Percentiles rank a stretch among this genome's conserved stretches.
Conservation (phyloP, 2,797 vertebrate genomes). For the Ptychadena robeensis region DNA sequence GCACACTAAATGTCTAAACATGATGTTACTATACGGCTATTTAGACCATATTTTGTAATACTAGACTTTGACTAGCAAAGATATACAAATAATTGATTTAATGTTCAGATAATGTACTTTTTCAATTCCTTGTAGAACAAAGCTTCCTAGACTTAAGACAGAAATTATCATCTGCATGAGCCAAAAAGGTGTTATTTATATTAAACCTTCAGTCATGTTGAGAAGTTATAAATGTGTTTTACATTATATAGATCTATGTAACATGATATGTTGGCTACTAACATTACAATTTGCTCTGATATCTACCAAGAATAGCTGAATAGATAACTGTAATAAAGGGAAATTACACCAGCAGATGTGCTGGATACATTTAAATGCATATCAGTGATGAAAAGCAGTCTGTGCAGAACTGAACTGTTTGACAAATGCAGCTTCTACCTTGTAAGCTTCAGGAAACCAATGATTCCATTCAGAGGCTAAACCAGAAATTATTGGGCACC, state of each 20-base stretch:
- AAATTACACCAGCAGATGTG: constrained; percentile 54
- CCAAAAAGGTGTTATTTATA: constrained; percentile 46
- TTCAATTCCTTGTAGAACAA: background rate
- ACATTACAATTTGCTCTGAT: constrained; percentile 27
- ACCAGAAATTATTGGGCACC: constrained; percentile 11
- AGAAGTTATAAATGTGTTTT: constrained; percentile 35
- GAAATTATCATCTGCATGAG: background rate
- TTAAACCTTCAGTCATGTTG: constrained; percentile 26
- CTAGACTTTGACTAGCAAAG: background rate
- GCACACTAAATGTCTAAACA: no score
- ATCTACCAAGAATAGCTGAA: constrained; percentile 42
- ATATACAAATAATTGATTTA: background rate
- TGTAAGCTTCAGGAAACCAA: constrained; percentile 8
- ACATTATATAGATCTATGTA: constrained; percentile 38
- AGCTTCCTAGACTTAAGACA: background rate
- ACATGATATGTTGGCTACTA: constrained; percentile 46
- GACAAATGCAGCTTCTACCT: background rate
- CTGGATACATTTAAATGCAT: constrained; percentile 20
- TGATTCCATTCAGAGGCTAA: constrained; percentile 4
- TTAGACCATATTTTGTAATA: background rate
- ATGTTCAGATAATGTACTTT: background rate
- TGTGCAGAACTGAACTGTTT: constrained; percentile 5
- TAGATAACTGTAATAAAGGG: constrained; percentile 26
- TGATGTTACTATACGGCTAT: no score
- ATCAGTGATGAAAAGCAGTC: constrained; percentile 24